These are phyloP conservation scores for Melanerpes aurifrons DNA, from an alignment of 2,113 vertebrate species.

Conservation along the genomic window DNA sequence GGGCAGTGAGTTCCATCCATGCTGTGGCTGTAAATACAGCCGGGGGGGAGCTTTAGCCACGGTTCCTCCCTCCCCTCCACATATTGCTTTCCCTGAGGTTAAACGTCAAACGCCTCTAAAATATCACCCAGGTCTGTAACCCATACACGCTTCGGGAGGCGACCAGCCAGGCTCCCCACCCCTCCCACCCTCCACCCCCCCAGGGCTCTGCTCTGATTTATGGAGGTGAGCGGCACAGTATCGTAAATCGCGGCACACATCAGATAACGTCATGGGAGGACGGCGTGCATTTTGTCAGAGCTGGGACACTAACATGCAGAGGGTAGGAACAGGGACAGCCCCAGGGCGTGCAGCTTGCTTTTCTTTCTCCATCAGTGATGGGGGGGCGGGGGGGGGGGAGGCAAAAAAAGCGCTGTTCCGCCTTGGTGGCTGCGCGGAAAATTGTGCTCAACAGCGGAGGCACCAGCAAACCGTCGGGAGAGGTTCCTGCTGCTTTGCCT, in stretches of 20 bases:
- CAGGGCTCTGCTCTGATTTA: constrained; percentile 27
- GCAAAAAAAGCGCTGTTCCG: not conserved
- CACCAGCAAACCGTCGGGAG: not conserved
- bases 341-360: not conserved
- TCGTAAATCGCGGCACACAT: constrained; percentile 5
- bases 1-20: not conserved
- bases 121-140: constrained; percentile 21
- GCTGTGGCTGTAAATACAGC: constrained; percentile 4
- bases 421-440: not conserved
- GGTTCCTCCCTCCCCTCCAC: not conserved
- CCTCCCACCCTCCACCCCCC: not conserved
- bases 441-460: not conserved
- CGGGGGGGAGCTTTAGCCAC: not conserved
- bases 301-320: not conserved
- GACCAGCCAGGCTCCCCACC: not conserved
- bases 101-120: constrained; percentile 53
- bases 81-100: constrained; percentile 34
- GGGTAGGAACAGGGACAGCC: not conserved
- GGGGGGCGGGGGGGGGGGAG: no score
- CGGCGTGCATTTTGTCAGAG: not conserved
- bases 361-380: not conserved
- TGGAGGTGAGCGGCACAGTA: not conserved
- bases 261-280: constrained; percentile 19
- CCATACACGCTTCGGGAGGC: not conserved
- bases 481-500: not conserved